Conservation (phyloP, 2,113 vertebrate genomes). For the Hyla sarda region DNA sequence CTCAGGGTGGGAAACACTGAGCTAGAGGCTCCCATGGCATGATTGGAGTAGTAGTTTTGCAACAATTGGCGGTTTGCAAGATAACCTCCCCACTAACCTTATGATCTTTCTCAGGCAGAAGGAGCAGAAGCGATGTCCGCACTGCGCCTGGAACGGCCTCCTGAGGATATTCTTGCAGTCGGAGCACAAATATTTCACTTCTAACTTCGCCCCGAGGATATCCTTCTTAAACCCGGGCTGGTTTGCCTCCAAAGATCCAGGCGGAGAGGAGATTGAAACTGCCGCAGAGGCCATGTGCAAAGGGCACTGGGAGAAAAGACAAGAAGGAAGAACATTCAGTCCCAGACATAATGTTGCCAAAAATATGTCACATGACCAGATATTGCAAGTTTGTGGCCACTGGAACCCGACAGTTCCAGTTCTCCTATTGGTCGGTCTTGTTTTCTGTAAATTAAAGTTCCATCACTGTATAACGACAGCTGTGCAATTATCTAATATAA, state of each 20-base stretch:
- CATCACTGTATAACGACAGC: too few relatives aligned
- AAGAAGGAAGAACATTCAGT: background rate
- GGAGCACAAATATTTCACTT: constrained; percentile 91
- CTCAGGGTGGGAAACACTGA: too few relatives aligned
- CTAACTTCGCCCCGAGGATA: constrained; percentile 85
- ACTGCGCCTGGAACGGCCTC: constrained; percentile 90
- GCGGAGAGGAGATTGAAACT: constrained; percentile 83
- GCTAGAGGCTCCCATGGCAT: too few relatives aligned
- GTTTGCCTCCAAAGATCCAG: constrained; percentile 84
- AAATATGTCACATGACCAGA: background rate
- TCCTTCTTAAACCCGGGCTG: constrained; percentile 85
- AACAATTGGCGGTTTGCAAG: background rate
- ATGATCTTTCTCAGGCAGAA: constrained; percentile 85
- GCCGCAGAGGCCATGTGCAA: constrained; percentile 75
- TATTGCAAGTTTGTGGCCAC: too few relatives aligned
- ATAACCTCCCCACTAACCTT: constrained; percentile 74
- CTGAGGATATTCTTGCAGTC: constrained; percentile 87
- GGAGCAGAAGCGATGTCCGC: constrained; percentile 91
- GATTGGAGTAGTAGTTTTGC: too few relatives aligned
- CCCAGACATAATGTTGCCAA: background rate
- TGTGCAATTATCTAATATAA: too few relatives aligned
- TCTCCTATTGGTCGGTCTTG: too few relatives aligned
- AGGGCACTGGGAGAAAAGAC: constrained; percentile 60
- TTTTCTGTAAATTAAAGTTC: too few relatives aligned
- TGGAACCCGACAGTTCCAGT: too few relatives aligned